phyloP scores from a whole-genome alignment of 2,113 vertebrate genomes.

The Clarias macrocephalus region DNA sequence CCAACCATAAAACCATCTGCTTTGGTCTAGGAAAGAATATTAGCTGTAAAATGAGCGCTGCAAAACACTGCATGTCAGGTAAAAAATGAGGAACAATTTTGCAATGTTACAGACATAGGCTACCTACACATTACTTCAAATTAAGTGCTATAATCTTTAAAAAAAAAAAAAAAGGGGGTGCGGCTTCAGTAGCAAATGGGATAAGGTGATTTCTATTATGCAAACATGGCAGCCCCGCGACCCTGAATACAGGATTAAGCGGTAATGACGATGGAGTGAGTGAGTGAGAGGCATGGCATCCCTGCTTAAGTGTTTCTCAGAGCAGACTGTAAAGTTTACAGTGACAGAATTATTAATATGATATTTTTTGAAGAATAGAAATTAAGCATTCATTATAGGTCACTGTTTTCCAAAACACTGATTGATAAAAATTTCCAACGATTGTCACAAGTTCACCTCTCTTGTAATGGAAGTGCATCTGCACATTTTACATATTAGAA shows the following conservation, averaged over 20 bases:
- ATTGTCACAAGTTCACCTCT: slow-evolving; percentile 2
- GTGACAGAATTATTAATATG: slow-evolving; percentile 3
- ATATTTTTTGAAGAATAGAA: not conserved
- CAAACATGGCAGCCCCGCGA: no score
- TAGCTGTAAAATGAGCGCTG: no score
- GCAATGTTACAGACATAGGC: not conserved
- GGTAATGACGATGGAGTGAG: no score
- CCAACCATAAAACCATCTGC: not conserved
- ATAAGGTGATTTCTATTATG: slow-evolving; percentile 11
- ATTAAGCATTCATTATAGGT: not conserved
- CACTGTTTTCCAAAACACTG: not conserved
- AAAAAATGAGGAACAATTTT: not conserved
- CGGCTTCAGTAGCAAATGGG: not conserved
- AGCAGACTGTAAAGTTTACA: slow-evolving; percentile 16
- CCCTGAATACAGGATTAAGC: no score
- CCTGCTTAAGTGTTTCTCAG: slow-evolving; percentile 13
- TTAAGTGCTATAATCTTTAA: slow-evolving; percentile 24
- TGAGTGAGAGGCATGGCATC: slow-evolving; percentile 1
- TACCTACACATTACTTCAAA: not conserved
- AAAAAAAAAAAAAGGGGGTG: not conserved
- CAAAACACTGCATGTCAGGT: not conserved
- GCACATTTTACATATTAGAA: not conserved
- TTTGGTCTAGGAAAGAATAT: not conserved
- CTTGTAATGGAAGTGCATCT: not conserved
- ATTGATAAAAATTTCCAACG: not conserved